Percentiles rank a stretch among this genome's conserved stretches.
Evolutionary conservation across 2,113 vertebrate genomes (phyloP).

Genomic region (Myiozetetes cayanensis): DNA sequence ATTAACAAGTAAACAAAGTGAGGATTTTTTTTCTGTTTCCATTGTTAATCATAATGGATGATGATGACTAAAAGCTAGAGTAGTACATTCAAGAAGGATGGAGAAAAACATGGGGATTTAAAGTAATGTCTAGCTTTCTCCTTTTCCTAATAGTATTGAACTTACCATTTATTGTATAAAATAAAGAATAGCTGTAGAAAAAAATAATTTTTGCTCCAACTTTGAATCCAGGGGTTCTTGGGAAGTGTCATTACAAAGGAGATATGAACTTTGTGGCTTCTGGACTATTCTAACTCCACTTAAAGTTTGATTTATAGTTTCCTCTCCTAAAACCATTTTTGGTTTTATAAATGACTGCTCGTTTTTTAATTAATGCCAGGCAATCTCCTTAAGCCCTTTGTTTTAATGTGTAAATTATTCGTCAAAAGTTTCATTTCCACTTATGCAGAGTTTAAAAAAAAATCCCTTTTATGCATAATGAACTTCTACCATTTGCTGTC

Average conservation of each 20-base stretch:
- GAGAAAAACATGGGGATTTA: neutral
- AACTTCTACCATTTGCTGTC: neutral
- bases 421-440: neutral
- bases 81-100: neutral
- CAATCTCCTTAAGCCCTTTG: neutral
- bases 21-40: neutral
- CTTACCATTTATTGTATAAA: neutral
- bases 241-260: neutral
- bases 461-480: neutral
- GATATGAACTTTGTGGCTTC: neutral
- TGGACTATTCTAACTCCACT: neutral
- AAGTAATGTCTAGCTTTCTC: neutral
- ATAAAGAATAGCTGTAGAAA: neutral
- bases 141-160: neutral
- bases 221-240: neutral
- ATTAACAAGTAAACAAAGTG: neutral
- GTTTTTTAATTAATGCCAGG: neutral
- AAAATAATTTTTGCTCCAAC: neutral
- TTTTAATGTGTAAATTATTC: conserved; percentile 1
- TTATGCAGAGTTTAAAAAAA: neutral
- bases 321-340: neutral
- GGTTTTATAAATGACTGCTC: neutral
- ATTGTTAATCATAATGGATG: neutral
- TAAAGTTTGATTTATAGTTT: neutral
- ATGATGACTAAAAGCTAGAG: neutral